A percentile compares a stretch with the other conserved stretches of the same genome.
These are phyloP conservation scores for Gymnoscelis rufifasciata DNA, from an alignment of 2,888 invertebrate species.

Conservation along the genomic window DNA sequence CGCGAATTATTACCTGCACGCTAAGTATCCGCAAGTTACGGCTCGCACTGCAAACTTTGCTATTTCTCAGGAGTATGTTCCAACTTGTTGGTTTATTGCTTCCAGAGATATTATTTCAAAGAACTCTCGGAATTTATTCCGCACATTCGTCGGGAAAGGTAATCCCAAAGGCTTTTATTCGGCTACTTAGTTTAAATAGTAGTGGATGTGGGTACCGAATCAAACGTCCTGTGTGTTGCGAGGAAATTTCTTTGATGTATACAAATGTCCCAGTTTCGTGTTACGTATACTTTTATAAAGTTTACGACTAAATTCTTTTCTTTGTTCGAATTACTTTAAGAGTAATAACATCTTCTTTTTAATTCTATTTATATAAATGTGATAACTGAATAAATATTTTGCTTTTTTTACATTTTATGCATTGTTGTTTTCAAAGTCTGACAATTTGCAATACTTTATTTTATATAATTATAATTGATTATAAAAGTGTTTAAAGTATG, in stretches of 20 bases:
- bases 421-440: no score
- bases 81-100: conserved; percentile 75
- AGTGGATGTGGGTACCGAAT: conserved; percentile 40
- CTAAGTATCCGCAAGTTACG: conserved; percentile 54
- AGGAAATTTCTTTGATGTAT: conserved; percentile 10
- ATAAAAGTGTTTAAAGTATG: no score
- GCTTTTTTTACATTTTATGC: no score
- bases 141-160: conserved; percentile 59
- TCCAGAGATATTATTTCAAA: conserved; percentile 74
- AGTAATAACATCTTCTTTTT: no score
- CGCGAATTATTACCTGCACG: conserved; percentile 49
- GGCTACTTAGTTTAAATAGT: conserved; percentile 65
- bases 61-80: conserved; percentile 66
- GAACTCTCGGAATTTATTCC: conserved; percentile 70
- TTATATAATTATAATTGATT: no score
- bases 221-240: conserved; percentile 24
- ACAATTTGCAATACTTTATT: no score
- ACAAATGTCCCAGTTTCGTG: no score
- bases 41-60: conserved; percentile 63
- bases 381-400: no score
- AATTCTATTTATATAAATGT: no score
- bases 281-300: no score
- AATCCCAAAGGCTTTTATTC: conserved; percentile 67
- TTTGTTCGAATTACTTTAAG: no score
- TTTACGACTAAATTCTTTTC: no score